Evolutionary conservation across 2,888 invertebrate species (phyloP).

Genomic region (Drosophila mayaguana): DNA sequence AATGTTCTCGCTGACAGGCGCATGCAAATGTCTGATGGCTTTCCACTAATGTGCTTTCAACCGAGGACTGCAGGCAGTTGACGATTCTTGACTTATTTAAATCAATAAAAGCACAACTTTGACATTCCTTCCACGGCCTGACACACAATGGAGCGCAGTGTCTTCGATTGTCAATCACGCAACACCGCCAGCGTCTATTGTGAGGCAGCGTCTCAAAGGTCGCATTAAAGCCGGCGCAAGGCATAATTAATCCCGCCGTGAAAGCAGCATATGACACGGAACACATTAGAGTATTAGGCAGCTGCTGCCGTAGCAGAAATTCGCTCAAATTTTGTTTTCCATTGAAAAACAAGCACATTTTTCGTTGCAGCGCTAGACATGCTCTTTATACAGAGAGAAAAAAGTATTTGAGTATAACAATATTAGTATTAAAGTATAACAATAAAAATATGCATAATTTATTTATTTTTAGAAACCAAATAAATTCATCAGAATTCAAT

Average conservation of each 20-base stretch:
- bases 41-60: conserved; percentile 53
- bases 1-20: conserved; percentile 38
- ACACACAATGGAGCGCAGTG: conserved; percentile 45
- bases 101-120: conserved; percentile 47
- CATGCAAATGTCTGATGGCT: conserved; percentile 55
- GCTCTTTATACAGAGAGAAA: no score
- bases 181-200: background rate
- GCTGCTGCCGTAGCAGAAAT: conserved; percentile 51
- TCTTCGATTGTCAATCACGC: conserved; percentile 60
- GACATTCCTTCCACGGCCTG: conserved; percentile 31
- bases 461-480: no score
- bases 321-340: conserved; percentile 39
- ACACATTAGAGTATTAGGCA: conserved; percentile 48
- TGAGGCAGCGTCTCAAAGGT: conserved; percentile 37
- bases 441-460: no score
- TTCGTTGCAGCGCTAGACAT: background rate
- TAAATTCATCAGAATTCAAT: no score
- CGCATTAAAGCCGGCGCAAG: conserved; percentile 58
- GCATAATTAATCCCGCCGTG: conserved; percentile 60
- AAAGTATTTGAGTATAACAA: no score
- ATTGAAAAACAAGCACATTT: conserved; percentile 54
- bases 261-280: conserved; percentile 49
- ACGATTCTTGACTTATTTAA: conserved; percentile 50
- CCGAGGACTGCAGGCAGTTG: conserved; percentile 16
- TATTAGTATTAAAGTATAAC: no score